Evolutionary conservation across 2,888 invertebrate genomes (phyloP).

Genomic region (Chaetogeoica ovagalla): DNA sequence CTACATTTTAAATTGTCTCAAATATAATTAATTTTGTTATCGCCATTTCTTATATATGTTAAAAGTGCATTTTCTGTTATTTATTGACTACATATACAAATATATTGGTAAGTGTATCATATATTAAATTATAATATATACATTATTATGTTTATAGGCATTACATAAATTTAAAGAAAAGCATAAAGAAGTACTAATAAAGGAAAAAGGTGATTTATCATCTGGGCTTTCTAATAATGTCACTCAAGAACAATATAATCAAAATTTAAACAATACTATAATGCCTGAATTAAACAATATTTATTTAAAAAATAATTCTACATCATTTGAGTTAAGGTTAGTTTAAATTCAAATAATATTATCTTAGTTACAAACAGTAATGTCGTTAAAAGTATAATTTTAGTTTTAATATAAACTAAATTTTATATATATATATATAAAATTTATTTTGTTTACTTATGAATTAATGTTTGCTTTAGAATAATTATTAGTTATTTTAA

Average conservation of each 20-base stretch:
- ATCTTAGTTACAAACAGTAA: neutral
- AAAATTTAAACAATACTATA: slow-evolving; percentile 5
- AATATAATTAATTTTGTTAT: neutral
- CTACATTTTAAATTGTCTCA: neutral
- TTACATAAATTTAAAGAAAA: slow-evolving; percentile 34
- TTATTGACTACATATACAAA: neutral
- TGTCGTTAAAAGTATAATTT: neutral
- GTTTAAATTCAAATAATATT: neutral
- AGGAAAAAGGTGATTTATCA: slow-evolving; percentile 5
- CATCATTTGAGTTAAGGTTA: slow-evolving; percentile 18
- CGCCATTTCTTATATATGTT: neutral
- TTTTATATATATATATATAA: too few relatives aligned
- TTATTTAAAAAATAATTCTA: neutral
- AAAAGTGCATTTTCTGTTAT: neutral
- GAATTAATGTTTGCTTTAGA: too few relatives aligned
- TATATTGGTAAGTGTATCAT: neutral
- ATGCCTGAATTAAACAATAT: neutral
- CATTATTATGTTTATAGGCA: slow-evolving; percentile 22
- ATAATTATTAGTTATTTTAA: too few relatives aligned
- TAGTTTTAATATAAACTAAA: too few relatives aligned
- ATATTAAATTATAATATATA: neutral
- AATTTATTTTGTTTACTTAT: too few relatives aligned
- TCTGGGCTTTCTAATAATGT: neutral
- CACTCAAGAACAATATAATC: slow-evolving; percentile 17
- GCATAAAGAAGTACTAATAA: slow-evolving; percentile 10